A percentile compares a stretch with the other conserved stretches of the same genome.
Evolutionary conservation across 2,888 invertebrate species (phyloP).

Genomic region (Ormyrus pomaceus): DNA sequence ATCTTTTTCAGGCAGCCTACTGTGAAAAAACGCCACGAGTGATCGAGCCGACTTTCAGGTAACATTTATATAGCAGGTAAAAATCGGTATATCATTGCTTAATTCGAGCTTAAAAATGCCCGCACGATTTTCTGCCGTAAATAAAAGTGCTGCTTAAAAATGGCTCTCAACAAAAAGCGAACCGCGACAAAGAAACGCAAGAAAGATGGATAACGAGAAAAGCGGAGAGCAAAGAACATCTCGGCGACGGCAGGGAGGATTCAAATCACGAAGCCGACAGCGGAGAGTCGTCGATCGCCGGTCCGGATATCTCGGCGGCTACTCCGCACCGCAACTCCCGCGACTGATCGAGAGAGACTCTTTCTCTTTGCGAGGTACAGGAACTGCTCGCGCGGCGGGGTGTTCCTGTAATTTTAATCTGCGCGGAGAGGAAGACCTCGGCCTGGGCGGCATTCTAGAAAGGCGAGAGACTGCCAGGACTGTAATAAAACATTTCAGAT

Average conservation of each 20-base stretch:
- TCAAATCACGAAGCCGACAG: constrained; percentile 28
- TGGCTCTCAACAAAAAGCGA: not conserved
- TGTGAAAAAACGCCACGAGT: no score
- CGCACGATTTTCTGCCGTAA: no score
- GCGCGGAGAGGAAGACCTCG: not conserved
- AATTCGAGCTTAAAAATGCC: no score
- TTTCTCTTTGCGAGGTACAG: not conserved
- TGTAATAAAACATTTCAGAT: constrained; percentile 23
- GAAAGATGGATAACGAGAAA: not conserved
- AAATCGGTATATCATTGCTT: no score
- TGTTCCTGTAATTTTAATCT: constrained; percentile 31
- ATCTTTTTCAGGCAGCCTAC: no score
- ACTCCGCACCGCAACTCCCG: no score
- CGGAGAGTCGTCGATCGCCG: constrained; percentile 23
- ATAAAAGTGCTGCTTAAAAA: no score
- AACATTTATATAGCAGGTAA: no score
- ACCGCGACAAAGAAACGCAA: not conserved
- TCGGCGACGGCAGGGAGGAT: not conserved
- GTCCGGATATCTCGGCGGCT: constrained; percentile 23
- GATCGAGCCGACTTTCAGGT: no score
- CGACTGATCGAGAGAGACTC: not conserved
- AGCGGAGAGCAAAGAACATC: not conserved
- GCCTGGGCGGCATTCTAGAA: not conserved
- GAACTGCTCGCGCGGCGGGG: not conserved
- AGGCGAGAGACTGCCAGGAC: not conserved